A percentile compares a stretch with the other conserved stretches of the same genome.
Evolutionary conservation across 2,797 vertebrate species (phyloP).

Genomic region (Rhinophrynus dorsalis): DNA sequence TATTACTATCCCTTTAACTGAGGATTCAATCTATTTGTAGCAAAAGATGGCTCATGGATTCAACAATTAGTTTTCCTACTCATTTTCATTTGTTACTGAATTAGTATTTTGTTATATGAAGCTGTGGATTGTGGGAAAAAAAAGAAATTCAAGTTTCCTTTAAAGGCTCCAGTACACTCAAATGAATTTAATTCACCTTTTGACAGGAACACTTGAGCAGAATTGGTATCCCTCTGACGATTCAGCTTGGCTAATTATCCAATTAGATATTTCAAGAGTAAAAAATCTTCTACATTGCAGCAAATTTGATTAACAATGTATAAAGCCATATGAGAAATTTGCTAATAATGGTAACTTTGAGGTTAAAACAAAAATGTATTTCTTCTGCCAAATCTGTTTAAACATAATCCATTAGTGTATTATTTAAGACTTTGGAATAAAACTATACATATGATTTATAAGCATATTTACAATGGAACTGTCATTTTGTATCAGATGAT

Average conservation of each 20-base stretch:
- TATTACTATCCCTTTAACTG: no score
- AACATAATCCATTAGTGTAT: slow-evolving; percentile 40
- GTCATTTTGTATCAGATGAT: no score
- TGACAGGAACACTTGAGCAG: slow-evolving; percentile 73
- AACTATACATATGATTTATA: no score
- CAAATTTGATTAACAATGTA: slow-evolving; percentile 62
- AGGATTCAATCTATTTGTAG: no score
- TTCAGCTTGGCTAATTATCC: slow-evolving; percentile 75
- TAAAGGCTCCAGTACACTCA: slow-evolving; percentile 63
- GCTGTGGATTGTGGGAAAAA: slow-evolving; percentile 52
- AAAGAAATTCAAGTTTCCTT: slow-evolving; percentile 65
- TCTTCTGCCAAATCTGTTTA: slow-evolving; percentile 26
- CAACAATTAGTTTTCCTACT: no score
- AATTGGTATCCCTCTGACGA: slow-evolving; percentile 69
- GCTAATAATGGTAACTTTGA: slow-evolving; percentile 60
- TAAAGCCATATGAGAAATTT: slow-evolving; percentile 68
- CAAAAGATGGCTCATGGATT: no score
- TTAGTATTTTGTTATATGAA: no score
- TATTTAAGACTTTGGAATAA: no score
- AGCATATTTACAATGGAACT: no score
- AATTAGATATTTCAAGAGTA: slow-evolving; percentile 77
- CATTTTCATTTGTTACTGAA: no score
- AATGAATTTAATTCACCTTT: slow-evolving; percentile 74
- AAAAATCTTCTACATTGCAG: slow-evolving; percentile 51
- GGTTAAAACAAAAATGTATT: slow-evolving; percentile 57